Evolutionary conservation across 1,140 invertebrate genomes (phyloP).

Genomic region (Platorchestia sp.): DNA sequence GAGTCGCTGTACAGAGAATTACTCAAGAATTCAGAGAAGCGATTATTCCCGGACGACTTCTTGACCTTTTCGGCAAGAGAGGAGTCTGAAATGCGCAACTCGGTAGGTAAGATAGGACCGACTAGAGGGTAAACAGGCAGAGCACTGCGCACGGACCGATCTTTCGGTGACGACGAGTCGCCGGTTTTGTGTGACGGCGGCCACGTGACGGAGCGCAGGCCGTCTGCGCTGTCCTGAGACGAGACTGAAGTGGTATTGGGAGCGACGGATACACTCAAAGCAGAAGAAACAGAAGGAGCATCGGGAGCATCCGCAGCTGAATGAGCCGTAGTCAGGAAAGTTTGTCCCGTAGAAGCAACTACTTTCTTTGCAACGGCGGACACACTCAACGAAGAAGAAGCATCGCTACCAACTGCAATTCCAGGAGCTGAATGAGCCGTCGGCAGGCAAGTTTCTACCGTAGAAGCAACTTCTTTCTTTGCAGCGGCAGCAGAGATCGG

Average conservation of each 20-base stretch:
- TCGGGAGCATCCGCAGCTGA: no score
- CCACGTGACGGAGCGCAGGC: neutral
- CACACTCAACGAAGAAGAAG: neutral
- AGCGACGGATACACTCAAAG: neutral
- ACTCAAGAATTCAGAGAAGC: conserved; percentile 26
- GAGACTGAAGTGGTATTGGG: neutral
- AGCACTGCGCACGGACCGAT: neutral
- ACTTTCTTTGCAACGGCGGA: no score
- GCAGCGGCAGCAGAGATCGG: neutral
- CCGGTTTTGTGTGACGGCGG: neutral
- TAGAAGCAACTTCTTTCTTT: neutral
- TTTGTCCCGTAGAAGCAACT: no score
- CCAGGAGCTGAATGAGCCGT: neutral
- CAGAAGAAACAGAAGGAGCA: neutral
- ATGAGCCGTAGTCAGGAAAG: no score
- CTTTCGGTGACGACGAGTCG: neutral
- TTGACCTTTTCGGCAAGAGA: neutral
- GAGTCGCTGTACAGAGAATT: conserved; percentile 16
- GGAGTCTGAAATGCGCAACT: neutral
- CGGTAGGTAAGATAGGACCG: neutral
- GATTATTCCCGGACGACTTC: neutral
- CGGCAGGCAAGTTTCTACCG: neutral
- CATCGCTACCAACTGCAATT: no score
- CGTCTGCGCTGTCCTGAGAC: neutral
- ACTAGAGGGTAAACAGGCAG: neutral